Percentiles rank a stretch among this genome's conserved stretches.
phyloP scores from a whole-genome alignment of 2,888 invertebrate genomes.

The Doris montereyensis region DNA sequence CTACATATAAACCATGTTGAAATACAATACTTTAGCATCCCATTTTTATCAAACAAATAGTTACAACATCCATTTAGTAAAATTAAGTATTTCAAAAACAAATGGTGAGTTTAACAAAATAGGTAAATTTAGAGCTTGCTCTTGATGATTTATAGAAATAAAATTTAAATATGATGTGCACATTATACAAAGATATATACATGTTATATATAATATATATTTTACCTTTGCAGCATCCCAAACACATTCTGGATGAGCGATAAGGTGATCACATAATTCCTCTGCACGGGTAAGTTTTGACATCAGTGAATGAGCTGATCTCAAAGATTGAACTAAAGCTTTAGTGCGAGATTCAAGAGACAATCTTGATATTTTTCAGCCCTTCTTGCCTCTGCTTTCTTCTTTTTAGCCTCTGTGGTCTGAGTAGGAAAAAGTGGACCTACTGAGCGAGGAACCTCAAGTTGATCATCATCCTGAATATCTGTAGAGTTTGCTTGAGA shows the following conservation, averaged over 20 bases:
- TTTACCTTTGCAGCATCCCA: slow-evolving; percentile 81
- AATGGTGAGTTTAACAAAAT: too few species aligned
- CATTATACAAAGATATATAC: too few species aligned
- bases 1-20: too few species aligned
- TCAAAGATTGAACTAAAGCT: slow-evolving; percentile 54
- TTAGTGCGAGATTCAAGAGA: slow-evolving; percentile 55
- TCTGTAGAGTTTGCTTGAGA: background rate
- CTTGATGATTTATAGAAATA: too few species aligned
- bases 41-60: too few species aligned
- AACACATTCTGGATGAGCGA: slow-evolving; percentile 82
- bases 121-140: too few species aligned
- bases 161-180: too few species aligned
- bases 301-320: slow-evolving; percentile 61
- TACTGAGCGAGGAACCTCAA: slow-evolving; percentile 18
- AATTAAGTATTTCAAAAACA: too few species aligned
- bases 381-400: slow-evolving; percentile 48
- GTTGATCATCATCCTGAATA: slow-evolving; percentile 17
- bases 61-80: too few species aligned
- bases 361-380: slow-evolving; percentile 53
- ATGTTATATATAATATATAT: too few species aligned
- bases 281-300: slow-evolving; percentile 79
- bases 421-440: slow-evolving; percentile 35
- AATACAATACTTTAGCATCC: too few species aligned
- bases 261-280: slow-evolving; percentile 82
- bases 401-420: slow-evolving; percentile 38